These are phyloP conservation scores for Sakesphorus luctuosus DNA, from an alignment of 2,113 vertebrate species.

Conservation along the genomic window DNA sequence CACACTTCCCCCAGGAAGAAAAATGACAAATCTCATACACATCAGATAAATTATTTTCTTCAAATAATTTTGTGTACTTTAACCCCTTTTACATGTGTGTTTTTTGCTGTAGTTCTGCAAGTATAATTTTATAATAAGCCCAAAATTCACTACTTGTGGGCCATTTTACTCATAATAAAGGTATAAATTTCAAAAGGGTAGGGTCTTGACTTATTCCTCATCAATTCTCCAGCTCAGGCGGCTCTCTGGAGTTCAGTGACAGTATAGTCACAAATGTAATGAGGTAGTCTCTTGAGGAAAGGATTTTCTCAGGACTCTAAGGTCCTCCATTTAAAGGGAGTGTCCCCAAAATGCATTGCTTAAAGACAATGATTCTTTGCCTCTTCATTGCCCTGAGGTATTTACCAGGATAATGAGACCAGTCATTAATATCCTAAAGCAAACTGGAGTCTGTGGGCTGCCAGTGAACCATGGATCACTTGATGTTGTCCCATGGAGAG, in stretches of 20 bases:
- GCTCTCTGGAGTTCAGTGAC: neutral
- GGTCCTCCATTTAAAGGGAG: neutral
- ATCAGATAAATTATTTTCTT: neutral
- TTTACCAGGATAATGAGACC: slow-evolving; percentile 5
- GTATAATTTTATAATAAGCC: neutral
- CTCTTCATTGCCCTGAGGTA: neutral
- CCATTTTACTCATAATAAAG: neutral
- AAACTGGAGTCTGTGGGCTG: neutral
- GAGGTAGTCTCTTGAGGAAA: neutral
- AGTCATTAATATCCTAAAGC: slow-evolving; percentile 10
- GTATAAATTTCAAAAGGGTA: neutral
- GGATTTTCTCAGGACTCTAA: neutral
- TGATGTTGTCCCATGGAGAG: neutral
- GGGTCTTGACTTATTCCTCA: neutral
- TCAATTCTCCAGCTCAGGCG: neutral
- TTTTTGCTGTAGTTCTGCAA: neutral
- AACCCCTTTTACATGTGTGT: neutral
- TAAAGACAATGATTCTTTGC: neutral
- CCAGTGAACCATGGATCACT: neutral
- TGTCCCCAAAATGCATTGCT: neutral
- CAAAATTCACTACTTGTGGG: neutral
- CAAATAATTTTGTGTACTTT: neutral
- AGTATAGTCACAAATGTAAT: neutral
- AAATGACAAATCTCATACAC: neutral
- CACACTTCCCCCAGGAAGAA: neutral